Conservation (phyloP, 30 jellyfish, hydroid and myxozoan species). For the Turritopsis rubra region DNA sequence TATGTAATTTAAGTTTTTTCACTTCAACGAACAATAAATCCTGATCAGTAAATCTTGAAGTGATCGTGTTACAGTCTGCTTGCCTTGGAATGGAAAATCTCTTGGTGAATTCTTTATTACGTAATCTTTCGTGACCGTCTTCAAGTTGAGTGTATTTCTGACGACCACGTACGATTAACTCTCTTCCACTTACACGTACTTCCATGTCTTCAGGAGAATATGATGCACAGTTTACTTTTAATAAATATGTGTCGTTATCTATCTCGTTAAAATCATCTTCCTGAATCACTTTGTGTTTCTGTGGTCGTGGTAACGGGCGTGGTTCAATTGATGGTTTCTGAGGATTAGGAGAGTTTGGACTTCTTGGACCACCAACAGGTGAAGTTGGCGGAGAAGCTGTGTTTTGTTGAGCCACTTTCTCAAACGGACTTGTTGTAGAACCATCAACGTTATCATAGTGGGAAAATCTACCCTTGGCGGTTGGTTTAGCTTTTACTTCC, state of each 20-base stretch:
- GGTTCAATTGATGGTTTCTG: not conserved
- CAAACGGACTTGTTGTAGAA: not conserved
- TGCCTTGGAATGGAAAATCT: conserved; percentile 40
- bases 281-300: conserved; percentile 1
- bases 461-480: not conserved
- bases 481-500: conserved; percentile 15
- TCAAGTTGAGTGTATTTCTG: conserved; percentile 35
- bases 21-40: conserved; percentile 24
- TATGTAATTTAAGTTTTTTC: not conserved
- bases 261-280: conserved; percentile 42
- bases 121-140: conserved; percentile 54
- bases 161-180: conserved; percentile 43
- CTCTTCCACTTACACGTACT: conserved; percentile 60
- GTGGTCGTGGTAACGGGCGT: not conserved
- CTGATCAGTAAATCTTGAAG: conserved; percentile 49
- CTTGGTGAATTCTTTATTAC: conserved; percentile 49
- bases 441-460: conserved; percentile 32
- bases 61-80: conserved; percentile 49
- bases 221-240: conserved; percentile 42
- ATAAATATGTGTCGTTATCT: conserved; percentile 39
- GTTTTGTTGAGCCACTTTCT: not conserved
- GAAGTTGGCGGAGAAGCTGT: conserved; percentile 16
- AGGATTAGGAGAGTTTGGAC: not conserved
- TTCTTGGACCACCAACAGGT: not conserved
- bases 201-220: conserved; percentile 62